Evolutionary conservation across 1,140 invertebrate species (phyloP).

Genomic region (Drosophila nigromelanica): DNA sequence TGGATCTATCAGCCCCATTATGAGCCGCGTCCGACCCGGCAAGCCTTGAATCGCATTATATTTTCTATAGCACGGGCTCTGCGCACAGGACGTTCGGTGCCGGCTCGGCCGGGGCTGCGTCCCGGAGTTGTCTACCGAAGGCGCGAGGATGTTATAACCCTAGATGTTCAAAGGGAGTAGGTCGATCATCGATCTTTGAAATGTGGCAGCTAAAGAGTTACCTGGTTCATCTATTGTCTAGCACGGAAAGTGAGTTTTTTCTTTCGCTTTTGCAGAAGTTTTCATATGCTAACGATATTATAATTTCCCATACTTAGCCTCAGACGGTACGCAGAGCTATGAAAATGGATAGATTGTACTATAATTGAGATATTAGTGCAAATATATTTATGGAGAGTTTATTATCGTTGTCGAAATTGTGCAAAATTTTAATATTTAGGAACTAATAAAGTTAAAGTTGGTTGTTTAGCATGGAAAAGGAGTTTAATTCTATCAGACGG

Average conservation of each 20-base stretch:
- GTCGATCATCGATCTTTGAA: background rate
- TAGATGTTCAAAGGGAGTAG: slow-evolving; percentile 14
- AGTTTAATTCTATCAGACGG: too few species aligned
- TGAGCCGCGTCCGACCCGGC: background rate
- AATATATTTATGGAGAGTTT: too few species aligned
- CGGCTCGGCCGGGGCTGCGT: background rate
- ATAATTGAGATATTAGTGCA: too few species aligned
- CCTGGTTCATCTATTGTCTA: background rate
- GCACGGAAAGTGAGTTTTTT: background rate
- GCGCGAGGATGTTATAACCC: background rate
- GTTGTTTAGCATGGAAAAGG: too few species aligned
- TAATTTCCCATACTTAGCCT: too few species aligned
- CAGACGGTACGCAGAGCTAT: too few species aligned
- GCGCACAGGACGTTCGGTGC: slow-evolving; percentile 1
- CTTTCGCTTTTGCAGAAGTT: too few species aligned
- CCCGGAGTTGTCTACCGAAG: slow-evolving; percentile 10
- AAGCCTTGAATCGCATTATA: slow-evolving; percentile 21
- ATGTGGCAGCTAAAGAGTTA: background rate
- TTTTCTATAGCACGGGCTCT: slow-evolving; percentile 13
- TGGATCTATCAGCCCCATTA: background rate
- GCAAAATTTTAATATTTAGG: too few species aligned
- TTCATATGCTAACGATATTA: too few species aligned
- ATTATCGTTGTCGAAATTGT: too few species aligned
- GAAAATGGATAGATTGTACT: too few species aligned
- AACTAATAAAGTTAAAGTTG: too few species aligned